phyloP scores from a whole-genome alignment of 2,797 vertebrate species.

The Eutrigla gurnardus region DNA sequence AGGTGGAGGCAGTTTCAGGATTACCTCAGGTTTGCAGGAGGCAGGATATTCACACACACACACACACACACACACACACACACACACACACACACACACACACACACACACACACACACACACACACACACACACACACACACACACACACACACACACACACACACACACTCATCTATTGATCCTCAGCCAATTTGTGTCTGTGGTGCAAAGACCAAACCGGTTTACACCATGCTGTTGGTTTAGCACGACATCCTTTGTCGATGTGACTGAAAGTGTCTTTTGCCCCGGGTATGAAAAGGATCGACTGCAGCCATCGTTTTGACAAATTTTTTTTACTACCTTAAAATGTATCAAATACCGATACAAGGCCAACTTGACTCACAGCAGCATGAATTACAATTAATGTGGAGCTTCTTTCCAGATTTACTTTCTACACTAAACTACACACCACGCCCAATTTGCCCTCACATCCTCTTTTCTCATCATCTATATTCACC shows the following conservation, averaged over 20 bases:
- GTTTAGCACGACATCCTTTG: background rate
- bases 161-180: background rate
- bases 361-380: background rate
- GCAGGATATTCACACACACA: background rate
- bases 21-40: background rate
- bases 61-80: background rate
- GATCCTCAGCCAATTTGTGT: slow-evolving; percentile 1
- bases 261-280: no score
- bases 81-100: slow-evolving; percentile 2
- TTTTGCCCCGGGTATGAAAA: no score
- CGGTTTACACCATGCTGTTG: background rate
- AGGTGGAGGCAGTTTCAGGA: slow-evolving; percentile 20
- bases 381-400: background rate
- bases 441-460: no score
- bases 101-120: no score
- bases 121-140: no score
- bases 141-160: background rate
- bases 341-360: no score
- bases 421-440: no score
- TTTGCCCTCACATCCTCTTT: no score
- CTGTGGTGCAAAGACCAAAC: background rate
- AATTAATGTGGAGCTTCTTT: background rate
- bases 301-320: no score
- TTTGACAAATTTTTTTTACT: no score
- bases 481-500: no score